Conservation (phyloP, 2,888 invertebrate genomes). For the Erannis defoliaria region DNA sequence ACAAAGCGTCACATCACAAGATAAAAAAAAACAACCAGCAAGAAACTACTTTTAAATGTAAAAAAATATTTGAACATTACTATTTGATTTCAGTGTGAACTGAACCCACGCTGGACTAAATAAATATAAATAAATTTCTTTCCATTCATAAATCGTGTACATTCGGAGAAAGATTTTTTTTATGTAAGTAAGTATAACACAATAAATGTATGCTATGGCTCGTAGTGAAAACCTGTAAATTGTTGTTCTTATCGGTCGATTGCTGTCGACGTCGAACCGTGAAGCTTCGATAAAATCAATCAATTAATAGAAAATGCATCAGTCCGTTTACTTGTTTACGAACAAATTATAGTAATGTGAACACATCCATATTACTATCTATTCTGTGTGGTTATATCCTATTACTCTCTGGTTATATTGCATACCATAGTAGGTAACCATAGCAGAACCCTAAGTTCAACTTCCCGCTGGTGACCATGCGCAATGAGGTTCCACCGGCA, state of each 20-base stretch:
- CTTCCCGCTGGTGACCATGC: too few relatives aligned
- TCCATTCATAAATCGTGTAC: constrained; percentile 7
- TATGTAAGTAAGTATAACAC: neutral
- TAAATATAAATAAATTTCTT: constrained; percentile 3
- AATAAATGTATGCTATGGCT: neutral
- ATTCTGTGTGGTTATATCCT: too few relatives aligned
- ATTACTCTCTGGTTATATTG: too few relatives aligned
- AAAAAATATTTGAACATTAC: neutral
- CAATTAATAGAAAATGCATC: neutral
- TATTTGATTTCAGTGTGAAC: neutral
- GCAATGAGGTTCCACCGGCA: too few relatives aligned
- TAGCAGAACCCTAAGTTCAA: too few relatives aligned
- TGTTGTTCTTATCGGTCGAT: neutral
- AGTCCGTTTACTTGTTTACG: neutral
- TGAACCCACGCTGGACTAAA: neutral
- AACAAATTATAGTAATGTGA: neutral
- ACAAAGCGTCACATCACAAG: neutral
- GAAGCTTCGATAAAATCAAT: neutral
- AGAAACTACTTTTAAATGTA: too few relatives aligned
- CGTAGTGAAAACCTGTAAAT: neutral
- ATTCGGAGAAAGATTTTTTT: constrained; percentile 21
- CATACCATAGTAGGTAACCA: too few relatives aligned
- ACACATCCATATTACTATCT: too few relatives aligned
- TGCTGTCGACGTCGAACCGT: neutral
- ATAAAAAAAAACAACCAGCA: too few relatives aligned